These are phyloP conservation scores for Mythimna lalbum DNA, from an alignment of 2,888 invertebrate genomes.

Conservation along the genomic window DNA sequence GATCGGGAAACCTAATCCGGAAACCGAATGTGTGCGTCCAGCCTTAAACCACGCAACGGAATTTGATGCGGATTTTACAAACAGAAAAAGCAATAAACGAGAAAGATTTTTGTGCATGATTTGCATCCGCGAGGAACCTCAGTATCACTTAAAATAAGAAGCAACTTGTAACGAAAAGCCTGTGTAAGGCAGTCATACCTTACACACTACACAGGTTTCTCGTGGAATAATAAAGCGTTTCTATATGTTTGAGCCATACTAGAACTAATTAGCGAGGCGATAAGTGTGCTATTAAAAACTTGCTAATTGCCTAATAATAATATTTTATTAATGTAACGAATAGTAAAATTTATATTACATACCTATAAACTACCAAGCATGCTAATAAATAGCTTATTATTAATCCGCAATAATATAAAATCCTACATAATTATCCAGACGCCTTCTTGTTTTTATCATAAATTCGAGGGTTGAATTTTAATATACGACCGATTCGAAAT, in stretches of 20 bases:
- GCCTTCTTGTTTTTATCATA: not conserved
- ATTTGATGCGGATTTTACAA: too few species aligned
- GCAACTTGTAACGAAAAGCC: not conserved
- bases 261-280: constrained; percentile 15
- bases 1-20: too few species aligned
- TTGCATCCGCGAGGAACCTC: too few species aligned
- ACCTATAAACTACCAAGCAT: constrained; percentile 7
- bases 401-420: not conserved
- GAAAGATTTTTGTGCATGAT: too few species aligned
- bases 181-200: not conserved
- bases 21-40: too few species aligned
- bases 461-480: too few species aligned
- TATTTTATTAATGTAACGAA: constrained; percentile 8
- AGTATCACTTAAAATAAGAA: constrained; percentile 1
- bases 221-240: not conserved
- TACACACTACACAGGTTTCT: not conserved
- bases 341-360: constrained; percentile 5
- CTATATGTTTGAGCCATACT: not conserved
- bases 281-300: constrained; percentile 18
- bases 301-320: constrained; percentile 6
- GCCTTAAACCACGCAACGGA: too few species aligned
- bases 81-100: too few species aligned
- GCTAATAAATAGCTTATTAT: not conserved
- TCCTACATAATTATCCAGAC: not conserved
- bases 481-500: too few species aligned